These are phyloP conservation scores for Leptinotarsa lineolata DNA, from an alignment of 1,140 invertebrate species.

Conservation along the genomic window DNA sequence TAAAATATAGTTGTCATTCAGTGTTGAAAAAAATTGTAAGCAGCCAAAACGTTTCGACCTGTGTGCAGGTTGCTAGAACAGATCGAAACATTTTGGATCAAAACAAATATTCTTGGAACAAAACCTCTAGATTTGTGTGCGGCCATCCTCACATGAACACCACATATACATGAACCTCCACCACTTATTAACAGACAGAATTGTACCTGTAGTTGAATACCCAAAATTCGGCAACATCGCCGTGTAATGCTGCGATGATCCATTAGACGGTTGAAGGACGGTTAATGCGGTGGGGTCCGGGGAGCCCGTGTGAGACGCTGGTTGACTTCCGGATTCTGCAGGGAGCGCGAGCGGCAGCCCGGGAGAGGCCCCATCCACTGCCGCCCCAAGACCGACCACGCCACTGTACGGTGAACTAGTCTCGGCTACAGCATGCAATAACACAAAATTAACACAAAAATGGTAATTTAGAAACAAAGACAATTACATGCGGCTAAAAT, in stretches of 20 bases:
- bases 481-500: too few species aligned
- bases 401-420: constrained; percentile 62
- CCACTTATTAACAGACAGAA: neutral
- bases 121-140: too few species aligned
- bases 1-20: too few species aligned
- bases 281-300: constrained; percentile 62
- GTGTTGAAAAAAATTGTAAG: too few species aligned
- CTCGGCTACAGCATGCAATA: constrained; percentile 62
- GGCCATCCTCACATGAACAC: too few species aligned
- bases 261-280: constrained; percentile 61
- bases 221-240: constrained; percentile 74
- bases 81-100: too few species aligned
- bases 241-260: constrained; percentile 58
- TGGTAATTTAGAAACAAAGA: neutral
- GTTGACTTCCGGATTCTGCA: constrained; percentile 59
- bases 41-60: too few species aligned
- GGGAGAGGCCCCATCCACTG: constrained; percentile 57
- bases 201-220: constrained; percentile 70
- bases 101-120: too few species aligned
- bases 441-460: constrained; percentile 46
- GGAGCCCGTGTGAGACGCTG: constrained; percentile 60
- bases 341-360: constrained; percentile 62
- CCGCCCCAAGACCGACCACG: constrained; percentile 61
- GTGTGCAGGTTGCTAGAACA: too few species aligned
- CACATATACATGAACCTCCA: neutral